Percentiles rank a stretch among this genome's conserved stretches.
These are phyloP conservation scores for Trichogramma evanescens DNA, from an alignment of 2,888 invertebrate species.

Conservation along the genomic window DNA sequence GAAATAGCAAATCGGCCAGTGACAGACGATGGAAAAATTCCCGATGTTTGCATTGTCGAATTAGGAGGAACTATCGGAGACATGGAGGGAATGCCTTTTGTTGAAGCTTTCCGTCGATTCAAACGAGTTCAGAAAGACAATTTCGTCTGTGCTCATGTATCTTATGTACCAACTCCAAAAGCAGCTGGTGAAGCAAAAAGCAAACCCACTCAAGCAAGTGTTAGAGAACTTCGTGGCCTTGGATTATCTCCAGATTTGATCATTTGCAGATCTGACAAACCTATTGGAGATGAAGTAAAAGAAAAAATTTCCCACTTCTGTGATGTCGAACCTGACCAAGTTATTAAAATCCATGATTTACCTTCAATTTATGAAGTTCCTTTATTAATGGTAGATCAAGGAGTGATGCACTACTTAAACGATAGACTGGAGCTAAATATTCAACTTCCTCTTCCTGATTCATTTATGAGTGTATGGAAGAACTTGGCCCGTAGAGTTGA, in stretches of 20 bases:
- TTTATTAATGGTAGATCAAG: constrained; percentile 82
- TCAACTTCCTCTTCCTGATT: constrained; percentile 57
- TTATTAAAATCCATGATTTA: constrained; percentile 89
- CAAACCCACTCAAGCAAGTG: constrained; percentile 95
- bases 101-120: constrained; percentile 96
- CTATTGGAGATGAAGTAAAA: constrained; percentile 75
- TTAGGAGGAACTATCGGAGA: constrained; percentile 97
- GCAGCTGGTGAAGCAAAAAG: constrained; percentile 94
- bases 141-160: constrained; percentile 95
- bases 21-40: constrained; percentile 57
- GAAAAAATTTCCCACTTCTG: constrained; percentile 95
- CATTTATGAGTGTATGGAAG: constrained; percentile 83
- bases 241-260: constrained; percentile 92
- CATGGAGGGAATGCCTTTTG: constrained; percentile 98
- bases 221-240: constrained; percentile 82
- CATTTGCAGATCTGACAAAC: constrained; percentile 83
- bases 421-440: constrained; percentile 68
- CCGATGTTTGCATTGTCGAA: constrained; percentile 80
- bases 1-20: constrained; percentile 83
- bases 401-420: constrained; percentile 76
- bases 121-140: constrained; percentile 88
- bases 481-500: constrained; percentile 81
- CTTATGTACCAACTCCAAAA: constrained; percentile 82
- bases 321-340: constrained; percentile 88
- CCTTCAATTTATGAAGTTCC: constrained; percentile 94